Evolutionary conservation across 2,113 vertebrate species (phyloP).

Genomic region (Sander vitreus): DNA sequence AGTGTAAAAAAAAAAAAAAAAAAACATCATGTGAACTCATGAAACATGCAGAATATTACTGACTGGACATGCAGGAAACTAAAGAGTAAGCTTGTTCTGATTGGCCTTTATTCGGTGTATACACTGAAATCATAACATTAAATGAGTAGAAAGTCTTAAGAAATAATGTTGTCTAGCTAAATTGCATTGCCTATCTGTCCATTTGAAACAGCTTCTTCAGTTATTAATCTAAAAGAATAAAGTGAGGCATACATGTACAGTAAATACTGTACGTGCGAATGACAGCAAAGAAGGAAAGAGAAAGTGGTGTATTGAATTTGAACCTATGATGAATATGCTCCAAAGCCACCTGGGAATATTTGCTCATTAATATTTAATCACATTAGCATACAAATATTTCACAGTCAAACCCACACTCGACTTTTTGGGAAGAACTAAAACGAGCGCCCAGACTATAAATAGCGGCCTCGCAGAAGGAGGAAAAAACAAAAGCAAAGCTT

Average conservation of each 20-base stretch:
- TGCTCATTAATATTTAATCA: constrained; percentile 50
- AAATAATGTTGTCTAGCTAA: not conserved
- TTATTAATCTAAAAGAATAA: not conserved
- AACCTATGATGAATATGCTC: not conserved
- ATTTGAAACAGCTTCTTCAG: not conserved
- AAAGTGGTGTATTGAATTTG: not conserved
- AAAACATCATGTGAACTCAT: not conserved
- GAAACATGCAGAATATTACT: constrained; percentile 21
- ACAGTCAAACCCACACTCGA: constrained; percentile 8
- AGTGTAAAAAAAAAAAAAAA: not conserved
- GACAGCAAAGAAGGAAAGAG: not conserved
- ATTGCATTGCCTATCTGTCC: not conserved
- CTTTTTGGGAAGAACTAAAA: constrained; percentile 47
- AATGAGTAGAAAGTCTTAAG: not conserved
- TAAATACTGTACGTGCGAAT: not conserved
- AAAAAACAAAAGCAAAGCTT: constrained; percentile 55
- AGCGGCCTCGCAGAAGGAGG: constrained; percentile 39
- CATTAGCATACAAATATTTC: constrained; percentile 44
- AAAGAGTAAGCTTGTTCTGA: constrained; percentile 4
- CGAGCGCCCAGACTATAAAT: constrained; percentile 66
- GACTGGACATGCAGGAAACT: constrained; percentile 2
- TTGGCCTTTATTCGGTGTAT: not conserved
- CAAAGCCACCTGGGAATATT: constrained; percentile 34
- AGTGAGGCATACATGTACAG: not conserved
- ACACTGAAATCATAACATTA: not conserved